A percentile compares a stretch with the other conserved stretches of the same genome.
phyloP scores from a whole-genome alignment of 2,888 invertebrate genomes.

The Nomada ferruginata region DNA sequence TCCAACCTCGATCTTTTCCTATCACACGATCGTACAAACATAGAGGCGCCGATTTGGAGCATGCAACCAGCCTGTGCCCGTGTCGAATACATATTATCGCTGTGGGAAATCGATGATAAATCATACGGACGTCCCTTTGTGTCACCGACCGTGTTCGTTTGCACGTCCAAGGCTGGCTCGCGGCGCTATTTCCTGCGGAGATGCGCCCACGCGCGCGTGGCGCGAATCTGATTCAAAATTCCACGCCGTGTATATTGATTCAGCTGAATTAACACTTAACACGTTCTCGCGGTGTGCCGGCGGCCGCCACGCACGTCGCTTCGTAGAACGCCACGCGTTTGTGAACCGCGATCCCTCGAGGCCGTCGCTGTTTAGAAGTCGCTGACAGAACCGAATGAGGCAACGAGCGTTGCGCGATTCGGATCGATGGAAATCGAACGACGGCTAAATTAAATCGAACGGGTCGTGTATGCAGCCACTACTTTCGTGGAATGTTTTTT shows the following conservation, averaged over 20 bases:
- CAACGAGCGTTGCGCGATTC: slow-evolving; percentile 21
- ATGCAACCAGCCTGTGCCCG: not conserved
- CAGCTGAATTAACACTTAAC: slow-evolving; percentile 69
- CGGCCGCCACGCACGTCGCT: slow-evolving; percentile 44
- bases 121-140: slow-evolving; percentile 62
- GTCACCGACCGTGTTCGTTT: slow-evolving; percentile 58
- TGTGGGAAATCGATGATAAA: slow-evolving; percentile 65
- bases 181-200: slow-evolving; percentile 59
- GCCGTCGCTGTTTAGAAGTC: slow-evolving; percentile 41
- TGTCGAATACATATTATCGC: slow-evolving; percentile 38
- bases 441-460: slow-evolving; percentile 25
- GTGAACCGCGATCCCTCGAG: slow-evolving; percentile 47
- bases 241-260: slow-evolving; percentile 63
- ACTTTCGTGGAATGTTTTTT: not conserved
- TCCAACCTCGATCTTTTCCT: not conserved
- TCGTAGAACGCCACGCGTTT: slow-evolving; percentile 51
- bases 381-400: slow-evolving; percentile 26
- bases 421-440: slow-evolving; percentile 12
- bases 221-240: slow-evolving; percentile 69
- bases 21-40: not conserved
- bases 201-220: slow-evolving; percentile 59
- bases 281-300: slow-evolving; percentile 47
- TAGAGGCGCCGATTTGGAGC: not conserved
- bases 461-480: not conserved
- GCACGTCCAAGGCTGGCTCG: slow-evolving; percentile 56